Conservation (phyloP, 2,888 invertebrate genomes). For the Epiblema foenella region DNA sequence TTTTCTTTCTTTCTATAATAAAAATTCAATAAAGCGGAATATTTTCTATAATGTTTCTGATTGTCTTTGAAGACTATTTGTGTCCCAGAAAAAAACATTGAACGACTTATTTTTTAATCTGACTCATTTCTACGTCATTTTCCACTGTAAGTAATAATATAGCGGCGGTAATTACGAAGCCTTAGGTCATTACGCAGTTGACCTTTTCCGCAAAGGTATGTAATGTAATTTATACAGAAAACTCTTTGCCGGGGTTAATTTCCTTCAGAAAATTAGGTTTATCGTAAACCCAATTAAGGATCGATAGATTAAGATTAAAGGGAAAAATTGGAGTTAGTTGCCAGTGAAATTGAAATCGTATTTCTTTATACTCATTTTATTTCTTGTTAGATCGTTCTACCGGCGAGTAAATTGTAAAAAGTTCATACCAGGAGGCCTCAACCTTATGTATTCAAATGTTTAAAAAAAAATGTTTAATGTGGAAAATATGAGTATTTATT, state of each 20-base stretch:
- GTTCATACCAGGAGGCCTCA: too few species aligned
- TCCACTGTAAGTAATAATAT: not conserved
- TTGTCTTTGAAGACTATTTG: too few species aligned
- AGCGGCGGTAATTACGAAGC: conserved; percentile 5
- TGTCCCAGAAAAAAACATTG: too few species aligned
- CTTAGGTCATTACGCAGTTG: conserved; percentile 18
- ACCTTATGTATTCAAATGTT: too few species aligned
- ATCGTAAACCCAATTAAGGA: conserved; percentile 21
- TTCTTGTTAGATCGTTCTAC: not conserved
- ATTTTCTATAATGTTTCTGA: too few species aligned
- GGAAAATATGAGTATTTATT: too few species aligned
- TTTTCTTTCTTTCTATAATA: too few species aligned
- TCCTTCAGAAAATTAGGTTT: conserved; percentile 25
- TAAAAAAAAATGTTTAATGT: too few species aligned
- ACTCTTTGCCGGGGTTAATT: conserved; percentile 22
- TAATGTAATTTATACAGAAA: conserved; percentile 27
- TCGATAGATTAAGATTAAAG: conserved; percentile 8
- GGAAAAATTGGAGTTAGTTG: not conserved
- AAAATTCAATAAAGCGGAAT: too few species aligned
- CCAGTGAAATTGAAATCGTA: conserved; percentile 1
- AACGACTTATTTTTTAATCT: not conserved
- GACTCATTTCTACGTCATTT: not conserved
- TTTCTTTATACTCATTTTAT: not conserved
- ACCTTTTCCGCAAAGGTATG: conserved; percentile 28
- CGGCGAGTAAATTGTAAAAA: not conserved